These are phyloP conservation scores for Arctopsyche grandis DNA, from an alignment of 1,140 invertebrate species.

Conservation along the genomic window DNA sequence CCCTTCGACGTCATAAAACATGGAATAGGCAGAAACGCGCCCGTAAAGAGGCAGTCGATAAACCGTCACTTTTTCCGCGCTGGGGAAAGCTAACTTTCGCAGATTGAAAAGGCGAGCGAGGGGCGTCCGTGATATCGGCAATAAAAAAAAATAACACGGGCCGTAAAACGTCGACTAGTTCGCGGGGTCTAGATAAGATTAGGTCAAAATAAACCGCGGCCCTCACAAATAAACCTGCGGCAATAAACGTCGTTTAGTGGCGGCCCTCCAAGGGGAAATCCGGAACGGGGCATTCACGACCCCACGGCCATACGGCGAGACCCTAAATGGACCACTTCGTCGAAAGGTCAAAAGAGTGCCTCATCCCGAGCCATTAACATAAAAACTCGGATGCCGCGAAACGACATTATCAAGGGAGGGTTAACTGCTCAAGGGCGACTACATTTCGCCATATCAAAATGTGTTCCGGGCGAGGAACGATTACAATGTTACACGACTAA, in stretches of 20 bases:
- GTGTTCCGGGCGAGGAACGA: background rate
- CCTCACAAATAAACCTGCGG: conserved; percentile 42
- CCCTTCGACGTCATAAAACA: background rate
- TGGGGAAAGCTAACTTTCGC: background rate
- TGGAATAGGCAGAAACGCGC: background rate
- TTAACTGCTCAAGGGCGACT: background rate
- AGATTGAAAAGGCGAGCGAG: conserved; percentile 1
- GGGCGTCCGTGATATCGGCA: conserved; percentile 4
- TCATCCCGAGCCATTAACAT: conserved; percentile 40
- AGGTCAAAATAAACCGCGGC: conserved; percentile 38
- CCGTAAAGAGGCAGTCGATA: conserved; percentile 1
- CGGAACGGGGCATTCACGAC: background rate
- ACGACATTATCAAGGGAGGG: conserved; percentile 32
- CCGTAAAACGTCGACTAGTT: conserved; percentile 2
- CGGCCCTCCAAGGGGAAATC: background rate
- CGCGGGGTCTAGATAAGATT: conserved; percentile 42
- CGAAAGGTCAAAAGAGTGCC: conserved; percentile 31
- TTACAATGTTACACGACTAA: too few species aligned
- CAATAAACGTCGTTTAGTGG: conserved; percentile 34
- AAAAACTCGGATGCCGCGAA: conserved; percentile 27
- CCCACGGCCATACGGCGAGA: background rate
- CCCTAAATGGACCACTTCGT: conserved; percentile 21
- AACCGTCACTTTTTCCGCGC: conserved; percentile 5
- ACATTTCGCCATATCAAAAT: background rate
- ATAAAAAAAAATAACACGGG: conserved; percentile 34